Percentiles rank a stretch among this genome's conserved stretches.
Conservation (phyloP, 2,113 vertebrate species). For the Toxostoma redivivum region DNA sequence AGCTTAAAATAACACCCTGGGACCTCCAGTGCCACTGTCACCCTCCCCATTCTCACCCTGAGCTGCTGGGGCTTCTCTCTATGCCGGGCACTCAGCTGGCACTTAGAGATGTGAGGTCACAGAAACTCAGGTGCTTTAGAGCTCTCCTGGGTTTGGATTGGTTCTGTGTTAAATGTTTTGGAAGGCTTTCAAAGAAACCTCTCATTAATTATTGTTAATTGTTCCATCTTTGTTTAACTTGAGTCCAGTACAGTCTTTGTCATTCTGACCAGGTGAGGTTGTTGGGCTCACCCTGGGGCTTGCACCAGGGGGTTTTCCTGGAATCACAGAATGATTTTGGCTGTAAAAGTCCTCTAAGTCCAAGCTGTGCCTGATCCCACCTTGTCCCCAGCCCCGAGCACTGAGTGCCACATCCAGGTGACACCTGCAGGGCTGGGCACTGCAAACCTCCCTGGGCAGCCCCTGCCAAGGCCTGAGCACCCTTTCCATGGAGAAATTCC, state of each 20-base stretch:
- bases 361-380: fast-evolving
- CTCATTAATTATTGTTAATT: neutral
- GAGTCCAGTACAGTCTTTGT: too few species aligned
- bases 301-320: neutral
- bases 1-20: neutral
- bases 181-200: neutral
- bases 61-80: neutral
- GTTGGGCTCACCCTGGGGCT: neutral
- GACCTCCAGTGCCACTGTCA: neutral
- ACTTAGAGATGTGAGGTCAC: fast-evolving
- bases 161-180: neutral
- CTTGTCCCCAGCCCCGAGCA: neutral
- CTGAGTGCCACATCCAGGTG: neutral
- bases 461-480: neutral
- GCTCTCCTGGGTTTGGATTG: neutral
- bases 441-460: neutral
- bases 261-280: too few species aligned
- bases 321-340: neutral
- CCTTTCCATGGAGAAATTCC: neutral
- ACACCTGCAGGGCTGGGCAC: neutral
- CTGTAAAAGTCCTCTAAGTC: neutral
- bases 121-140: neutral
- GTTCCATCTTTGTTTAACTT: neutral
- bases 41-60: neutral
- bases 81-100: neutral